Evolutionary conservation across 2,113 vertebrate species (phyloP), one percentile per base, ranked within the genome.

Genomic region (Sorex fumeus): DNA sequence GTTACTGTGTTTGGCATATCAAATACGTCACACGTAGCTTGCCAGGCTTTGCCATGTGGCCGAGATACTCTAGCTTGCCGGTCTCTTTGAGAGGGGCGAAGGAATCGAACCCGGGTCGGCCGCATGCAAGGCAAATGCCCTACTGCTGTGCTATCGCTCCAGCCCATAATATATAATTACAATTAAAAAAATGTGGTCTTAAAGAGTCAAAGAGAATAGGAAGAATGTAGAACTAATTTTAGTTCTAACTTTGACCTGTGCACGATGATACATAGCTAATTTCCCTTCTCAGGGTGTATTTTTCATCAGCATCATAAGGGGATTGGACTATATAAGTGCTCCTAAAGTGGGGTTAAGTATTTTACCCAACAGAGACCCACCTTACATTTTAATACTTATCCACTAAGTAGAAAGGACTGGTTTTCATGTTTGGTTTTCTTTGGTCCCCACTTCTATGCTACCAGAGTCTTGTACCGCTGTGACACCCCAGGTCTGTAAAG

Each of bases 331-430:
- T 28, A 60, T 40, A 23, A 45, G 71, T 32, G 53, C 47, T 87
- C 27, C 40, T 75, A 57, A 53, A 53, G 13, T 53, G 18, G 18
- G 53, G 53, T 53, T 53, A 81, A 86, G n/a, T 60, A 1, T 13
- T 90, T 18, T 28, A n/a, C 23, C 10, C 3, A 36, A 71, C 30
- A 64, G 40, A 53, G 18, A n/a, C 13, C 6, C 16, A 64, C 30
- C 50, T 53, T 16, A 6, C n/a, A 70, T 90, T 84, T 47, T 15
- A 18, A 10, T 90, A 40, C 62, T 36, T 78, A 60, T 87, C 92
- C 36, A 30, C 32, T 71, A 77, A 67, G 45, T 28, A 32, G 25
- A 32, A 78, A 89, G n/a, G 16, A 45, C 15, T 50, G 21, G 47
- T 71, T 32, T 11, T 81, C 19, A 13, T 32, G 6, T 45, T 91